A percentile compares a stretch with the other conserved stretches of the same genome.
These are phyloP conservation scores for Nibea coibor DNA, from an alignment of 2,113 vertebrate species.

Conservation along the genomic window DNA sequence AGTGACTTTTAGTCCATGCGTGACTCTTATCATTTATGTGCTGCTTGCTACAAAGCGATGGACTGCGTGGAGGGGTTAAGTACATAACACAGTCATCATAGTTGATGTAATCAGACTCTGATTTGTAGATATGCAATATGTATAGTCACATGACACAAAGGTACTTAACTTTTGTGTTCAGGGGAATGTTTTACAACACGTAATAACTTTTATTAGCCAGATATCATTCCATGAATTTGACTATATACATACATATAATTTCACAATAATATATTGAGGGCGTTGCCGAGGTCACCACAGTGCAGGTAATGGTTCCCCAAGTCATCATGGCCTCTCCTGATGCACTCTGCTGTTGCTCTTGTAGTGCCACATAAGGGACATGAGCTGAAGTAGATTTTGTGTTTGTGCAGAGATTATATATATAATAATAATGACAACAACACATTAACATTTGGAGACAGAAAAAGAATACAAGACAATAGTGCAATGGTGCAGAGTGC, in stretches of 20 bases:
- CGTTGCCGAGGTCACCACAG: slow-evolving; percentile 98
- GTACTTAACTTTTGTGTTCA: too few species aligned
- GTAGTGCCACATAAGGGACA: slow-evolving; percentile 81
- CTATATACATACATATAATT: too few species aligned
- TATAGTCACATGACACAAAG: neutral
- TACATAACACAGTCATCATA: neutral
- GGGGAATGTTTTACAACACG: neutral
- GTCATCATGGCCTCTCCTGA: slow-evolving; percentile 98
- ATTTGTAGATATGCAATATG: neutral
- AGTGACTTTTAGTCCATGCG: neutral
- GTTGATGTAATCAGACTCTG: neutral
- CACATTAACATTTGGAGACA: too few species aligned
- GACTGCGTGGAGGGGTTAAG: neutral
- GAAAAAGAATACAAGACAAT: too few species aligned
- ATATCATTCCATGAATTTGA: too few species aligned
- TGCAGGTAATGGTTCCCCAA: slow-evolving; percentile 98
- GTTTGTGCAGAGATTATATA: too few species aligned
- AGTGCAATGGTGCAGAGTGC: too few species aligned
- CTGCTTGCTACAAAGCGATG: neutral
- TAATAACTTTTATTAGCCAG: too few species aligned
- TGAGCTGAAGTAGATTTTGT: too few species aligned
- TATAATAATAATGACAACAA: too few species aligned
- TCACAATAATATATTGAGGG: slow-evolving; percentile 84
- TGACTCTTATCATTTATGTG: neutral
- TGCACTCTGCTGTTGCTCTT: slow-evolving; percentile 99